These are phyloP conservation scores for Siniperca scherzeri DNA, from an alignment of 2,797 vertebrate genomes.

Conservation along the genomic window DNA sequence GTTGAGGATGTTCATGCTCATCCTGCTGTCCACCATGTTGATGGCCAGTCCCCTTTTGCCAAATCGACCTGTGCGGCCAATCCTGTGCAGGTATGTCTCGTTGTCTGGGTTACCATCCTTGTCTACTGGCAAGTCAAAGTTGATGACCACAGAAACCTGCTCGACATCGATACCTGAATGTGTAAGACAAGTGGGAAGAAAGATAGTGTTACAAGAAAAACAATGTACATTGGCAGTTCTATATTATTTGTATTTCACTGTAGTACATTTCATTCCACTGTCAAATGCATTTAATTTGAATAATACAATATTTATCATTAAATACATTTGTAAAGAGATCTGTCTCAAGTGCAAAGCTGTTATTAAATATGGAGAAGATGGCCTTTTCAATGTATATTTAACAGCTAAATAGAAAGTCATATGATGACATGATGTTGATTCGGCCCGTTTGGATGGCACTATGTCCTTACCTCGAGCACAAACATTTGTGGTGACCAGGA, in stretches of 20 bases:
- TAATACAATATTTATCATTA: neutral
- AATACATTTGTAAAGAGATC: neutral
- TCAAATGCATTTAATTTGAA: neutral
- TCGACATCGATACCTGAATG: slow-evolving; percentile 94
- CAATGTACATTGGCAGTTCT: neutral
- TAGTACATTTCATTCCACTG: neutral
- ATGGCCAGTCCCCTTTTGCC: slow-evolving; percentile 96
- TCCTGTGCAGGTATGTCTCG: slow-evolving; percentile 96
- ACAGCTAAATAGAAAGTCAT: neutral
- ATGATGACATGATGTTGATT: neutral
- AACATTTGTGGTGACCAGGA: slow-evolving; percentile 97
- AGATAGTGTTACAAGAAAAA: neutral
- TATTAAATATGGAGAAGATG: neutral
- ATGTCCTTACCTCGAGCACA: slow-evolving; percentile 87
- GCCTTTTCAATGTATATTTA: neutral
- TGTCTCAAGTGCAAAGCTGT: neutral
- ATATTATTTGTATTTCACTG: neutral
- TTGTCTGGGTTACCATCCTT: slow-evolving; percentile 97
- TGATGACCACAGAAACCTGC: slow-evolving; percentile 98
- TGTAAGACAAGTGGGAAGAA: neutral
- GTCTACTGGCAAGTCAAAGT: slow-evolving; percentile 97
- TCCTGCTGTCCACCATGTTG: slow-evolving; percentile 98
- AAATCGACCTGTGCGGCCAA: slow-evolving; percentile 95
- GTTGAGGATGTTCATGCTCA: slow-evolving; percentile 97
- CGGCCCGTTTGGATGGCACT: neutral